These are phyloP conservation scores for Cynopterus sphinx DNA, from an alignment of 2,797 vertebrate species.

Conservation along the genomic window DNA sequence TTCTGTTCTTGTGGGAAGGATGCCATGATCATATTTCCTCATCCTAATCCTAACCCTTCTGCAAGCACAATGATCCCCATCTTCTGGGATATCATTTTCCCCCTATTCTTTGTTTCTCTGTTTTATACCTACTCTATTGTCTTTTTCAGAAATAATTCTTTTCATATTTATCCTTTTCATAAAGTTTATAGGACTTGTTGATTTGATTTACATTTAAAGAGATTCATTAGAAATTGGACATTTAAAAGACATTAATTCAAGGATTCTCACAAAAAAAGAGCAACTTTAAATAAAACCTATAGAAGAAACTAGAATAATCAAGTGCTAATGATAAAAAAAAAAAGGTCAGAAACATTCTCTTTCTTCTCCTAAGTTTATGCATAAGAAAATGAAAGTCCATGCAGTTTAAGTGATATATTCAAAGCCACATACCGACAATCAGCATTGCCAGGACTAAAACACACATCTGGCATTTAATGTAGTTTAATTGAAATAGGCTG, in stretches of 20 bases:
- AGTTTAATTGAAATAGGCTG: not conserved
- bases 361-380: not conserved
- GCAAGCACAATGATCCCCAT: not conserved
- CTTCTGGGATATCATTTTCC: not conserved
- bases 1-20: not conserved
- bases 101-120: not conserved
- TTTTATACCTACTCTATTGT: not conserved
- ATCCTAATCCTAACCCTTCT: not conserved
- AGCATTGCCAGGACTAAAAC: not conserved
- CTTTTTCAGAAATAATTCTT: not conserved
- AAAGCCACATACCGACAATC: not conserved
- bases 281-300: slow-evolving; percentile 12
- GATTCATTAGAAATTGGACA: not conserved
- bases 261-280: not conserved
- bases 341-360: not conserved
- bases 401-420: not conserved
- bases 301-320: not conserved
- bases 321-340: not conserved
- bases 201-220: not conserved
- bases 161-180: not conserved
- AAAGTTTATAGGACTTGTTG: not conserved
- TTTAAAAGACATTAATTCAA: not conserved
- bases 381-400: not conserved
- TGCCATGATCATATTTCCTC: not conserved
- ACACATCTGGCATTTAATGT: not conserved